Percentiles rank a stretch among this genome's conserved stretches.
Conservation (phyloP, 2,113 vertebrate genomes). For the Abramis brama region DNA sequence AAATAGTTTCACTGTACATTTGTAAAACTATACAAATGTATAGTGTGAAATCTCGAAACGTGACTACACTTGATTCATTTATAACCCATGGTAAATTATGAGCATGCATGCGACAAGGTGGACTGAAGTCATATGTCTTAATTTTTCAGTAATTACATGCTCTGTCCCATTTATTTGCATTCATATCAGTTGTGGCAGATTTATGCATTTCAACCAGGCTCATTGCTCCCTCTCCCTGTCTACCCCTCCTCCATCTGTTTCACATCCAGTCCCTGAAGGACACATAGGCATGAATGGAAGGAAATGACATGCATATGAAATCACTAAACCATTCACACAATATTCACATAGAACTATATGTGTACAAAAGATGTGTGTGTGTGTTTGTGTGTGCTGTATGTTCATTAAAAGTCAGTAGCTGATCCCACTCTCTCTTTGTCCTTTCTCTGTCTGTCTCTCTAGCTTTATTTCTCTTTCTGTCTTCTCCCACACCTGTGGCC, state of each 20-base stretch:
- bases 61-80: too few species aligned
- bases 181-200: not conserved
- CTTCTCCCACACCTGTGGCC: slow-evolving; percentile 61
- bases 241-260: not conserved
- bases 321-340: slow-evolving; percentile 15
- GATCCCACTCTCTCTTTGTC: not conserved
- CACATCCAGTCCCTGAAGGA: slow-evolving; percentile 27
- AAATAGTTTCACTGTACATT: too few species aligned
- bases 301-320: slow-evolving; percentile 18
- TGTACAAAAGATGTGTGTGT: slow-evolving; percentile 5
- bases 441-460: slow-evolving; percentile 19
- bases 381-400: not conserved
- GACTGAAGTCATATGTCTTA: not conserved
- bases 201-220: slow-evolving; percentile 24
- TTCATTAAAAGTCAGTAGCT: slow-evolving; percentile 18
- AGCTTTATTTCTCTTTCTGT: slow-evolving; percentile 31
- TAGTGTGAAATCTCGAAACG: too few species aligned
- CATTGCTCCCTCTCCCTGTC: not conserved
- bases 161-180: not conserved
- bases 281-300: slow-evolving; percentile 18
- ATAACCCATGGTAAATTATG: not conserved
- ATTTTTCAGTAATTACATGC: slow-evolving; percentile 18
- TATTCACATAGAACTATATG: not conserved
- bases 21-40: too few species aligned
- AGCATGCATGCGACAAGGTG: not conserved